Base-by-base conservation (phyloP, 2,888 invertebrate species). In the Thalpophila matura region DNA sequence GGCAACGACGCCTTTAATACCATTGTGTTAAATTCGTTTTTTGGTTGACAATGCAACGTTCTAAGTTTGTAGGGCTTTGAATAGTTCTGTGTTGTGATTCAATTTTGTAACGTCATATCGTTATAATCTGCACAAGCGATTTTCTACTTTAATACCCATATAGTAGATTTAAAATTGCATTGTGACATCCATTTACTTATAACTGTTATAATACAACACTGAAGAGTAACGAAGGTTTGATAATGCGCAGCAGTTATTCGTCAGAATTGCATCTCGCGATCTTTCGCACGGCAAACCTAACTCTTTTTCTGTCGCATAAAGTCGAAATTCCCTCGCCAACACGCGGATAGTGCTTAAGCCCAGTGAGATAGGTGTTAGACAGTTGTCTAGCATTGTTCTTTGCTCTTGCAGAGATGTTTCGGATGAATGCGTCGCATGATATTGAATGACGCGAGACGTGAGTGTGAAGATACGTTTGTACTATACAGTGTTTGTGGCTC, bases 201-300 rank as follows among this genome's bases (percentile, higher is more conserved):
- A 60, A 38, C 55, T 22, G 51, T 74, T 51, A 38, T 14, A 45
- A 14, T 10, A 6, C 9, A 33, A 35, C 27, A 31, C 43, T 37
- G 3, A 58, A 66, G 26, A 70, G 85, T 87, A 87, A 86, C 88
- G 87, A 87, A 88, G 88, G 89, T 85, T 84, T 84, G 84, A 86
- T 88, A 88, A 87, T 89, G 84, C 86, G 82, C 59, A 64, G 77
- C 75, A 79, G 79, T 77, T 79, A 83, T 86, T 79, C 82, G 82
- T 77, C 83, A 85, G 86, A 82, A 85, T 85, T 89, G 87, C 83
- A 87, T 84, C 78, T 80, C 66, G 38, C 37, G 26, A 37, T 42
- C 24, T 27, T 47, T 47, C n/a, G 42, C 46, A 58, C 45, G 26
- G 47, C 10, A 75, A 68, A 73, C 45, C 14, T 18, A 59, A 57